A percentile compares a stretch with the other conserved stretches of the same genome.
Evolutionary conservation across 2,113 vertebrate genomes (phyloP).

Genomic region (Notiomystis cincta): DNA sequence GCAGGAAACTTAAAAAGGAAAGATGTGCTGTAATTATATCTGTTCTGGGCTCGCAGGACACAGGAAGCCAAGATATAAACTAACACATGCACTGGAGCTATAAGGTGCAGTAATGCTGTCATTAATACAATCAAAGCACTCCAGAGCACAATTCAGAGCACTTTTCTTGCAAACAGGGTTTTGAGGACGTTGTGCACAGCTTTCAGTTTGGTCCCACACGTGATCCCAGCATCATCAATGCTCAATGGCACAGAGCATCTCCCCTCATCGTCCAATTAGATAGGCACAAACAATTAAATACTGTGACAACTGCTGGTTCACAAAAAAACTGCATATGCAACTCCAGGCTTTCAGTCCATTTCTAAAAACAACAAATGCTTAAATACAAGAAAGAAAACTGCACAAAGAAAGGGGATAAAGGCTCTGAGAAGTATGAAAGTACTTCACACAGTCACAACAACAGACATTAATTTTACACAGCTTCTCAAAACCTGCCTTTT

Average conservation of each 20-base stretch:
- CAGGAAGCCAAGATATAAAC: neutral
- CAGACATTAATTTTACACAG: neutral
- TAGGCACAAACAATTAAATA: neutral
- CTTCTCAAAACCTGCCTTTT: neutral
- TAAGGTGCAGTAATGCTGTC: neutral
- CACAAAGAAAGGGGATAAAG: neutral
- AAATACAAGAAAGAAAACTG: neutral
- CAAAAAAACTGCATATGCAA: neutral
- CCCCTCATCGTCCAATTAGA: neutral
- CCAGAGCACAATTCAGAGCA: neutral
- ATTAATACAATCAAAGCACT: constrained; percentile 8
- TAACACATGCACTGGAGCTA: neutral
- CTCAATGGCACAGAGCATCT: neutral
- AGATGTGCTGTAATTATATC: constrained; percentile 60
- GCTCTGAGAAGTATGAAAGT: neutral
- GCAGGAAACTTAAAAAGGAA: constrained; percentile 60
- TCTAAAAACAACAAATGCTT: neutral
- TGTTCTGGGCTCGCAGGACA: neutral
- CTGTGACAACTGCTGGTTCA: neutral
- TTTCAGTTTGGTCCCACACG: rapidly evolving
- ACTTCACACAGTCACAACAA: neutral
- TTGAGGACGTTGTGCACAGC: neutral
- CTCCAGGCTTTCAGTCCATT: neutral
- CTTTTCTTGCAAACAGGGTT: neutral
- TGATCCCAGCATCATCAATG: neutral